phyloP scores from a whole-genome alignment of 1,140 invertebrate species.

The Melanaphis sacchari region DNA sequence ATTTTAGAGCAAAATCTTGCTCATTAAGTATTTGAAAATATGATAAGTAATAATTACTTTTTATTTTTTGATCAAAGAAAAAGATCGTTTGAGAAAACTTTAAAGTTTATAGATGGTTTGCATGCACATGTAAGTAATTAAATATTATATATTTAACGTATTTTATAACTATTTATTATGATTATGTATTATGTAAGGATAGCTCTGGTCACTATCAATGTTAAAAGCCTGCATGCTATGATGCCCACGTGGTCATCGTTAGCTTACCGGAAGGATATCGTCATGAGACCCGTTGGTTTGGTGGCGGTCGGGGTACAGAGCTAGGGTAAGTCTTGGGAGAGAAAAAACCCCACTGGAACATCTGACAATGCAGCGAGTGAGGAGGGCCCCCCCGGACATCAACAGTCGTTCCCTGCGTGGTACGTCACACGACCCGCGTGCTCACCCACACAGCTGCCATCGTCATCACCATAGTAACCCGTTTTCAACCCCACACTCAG shows the following conservation, averaged over 20 bases:
- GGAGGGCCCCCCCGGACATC: not conserved
- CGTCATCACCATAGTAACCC: slow-evolving; percentile 17
- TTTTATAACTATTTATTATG: not conserved
- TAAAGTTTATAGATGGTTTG: not conserved
- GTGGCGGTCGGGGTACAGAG: accelerated
- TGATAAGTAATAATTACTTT: not conserved
- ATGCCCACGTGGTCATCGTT: not conserved
- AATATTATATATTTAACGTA: not conserved
- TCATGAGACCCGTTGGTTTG: not conserved
- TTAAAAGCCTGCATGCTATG: not conserved
- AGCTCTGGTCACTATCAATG: not conserved
- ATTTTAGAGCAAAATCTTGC: not conserved
- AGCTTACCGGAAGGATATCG: not conserved
- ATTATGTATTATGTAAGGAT: not conserved
- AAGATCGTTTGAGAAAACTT: not conserved
- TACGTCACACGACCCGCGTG: not conserved
- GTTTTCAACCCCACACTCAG: not conserved
- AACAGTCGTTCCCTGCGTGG: not conserved
- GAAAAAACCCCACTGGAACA: not conserved
- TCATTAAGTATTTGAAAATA: not conserved
- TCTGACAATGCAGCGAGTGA: not conserved
- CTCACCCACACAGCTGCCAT: not conserved
- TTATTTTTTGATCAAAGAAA: not conserved
- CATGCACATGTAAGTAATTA: not conserved
- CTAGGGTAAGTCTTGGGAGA: not conserved